Evolutionary conservation across 64 coral and sea anemone genomes (phyloP), one percentile per base, ranked within the genome.

Genomic region (Dendrophyllia cribrosa): DNA sequence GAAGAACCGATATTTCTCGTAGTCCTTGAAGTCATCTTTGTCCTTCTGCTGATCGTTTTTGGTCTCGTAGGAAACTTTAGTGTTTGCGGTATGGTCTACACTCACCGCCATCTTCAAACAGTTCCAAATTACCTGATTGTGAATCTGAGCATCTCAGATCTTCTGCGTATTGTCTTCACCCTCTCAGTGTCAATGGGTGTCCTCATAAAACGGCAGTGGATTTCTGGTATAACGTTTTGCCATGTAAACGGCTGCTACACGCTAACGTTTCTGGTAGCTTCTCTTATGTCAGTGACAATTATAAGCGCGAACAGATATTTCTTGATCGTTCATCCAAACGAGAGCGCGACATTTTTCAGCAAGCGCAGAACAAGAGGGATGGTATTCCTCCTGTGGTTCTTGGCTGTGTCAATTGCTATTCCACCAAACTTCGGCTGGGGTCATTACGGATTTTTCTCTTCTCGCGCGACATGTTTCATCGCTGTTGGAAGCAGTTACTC

Each of bases 221-320:
- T 94, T 20, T 89, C 64, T 23, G 82, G 72, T 46, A 75, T 81
- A 25, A 53, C 78, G 7, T 94, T 97, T 34, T 97, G 95, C 75
- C 84, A 67, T 87, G 66, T 94, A 21, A 97, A 94, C n/a, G 95
- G 95, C 2, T 97, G 89, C 58, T 97, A 97, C 58, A 97, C 95
- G 2, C 48, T 97, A 6, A 62, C 93, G 3, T 81, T 97, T 16
- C 58, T 97, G 0, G 86, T 92, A 3, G 86, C 79, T 0, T 97
- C 95, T 26, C 23, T 97, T 3, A 75, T 97, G 66, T 90, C 91
- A 15, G 91, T 97, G 15, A 94, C 95, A 34, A n/a, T 88, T 4
- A 97, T 97, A 26, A 97, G 91, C 21, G 66, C 90, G 10, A 97
- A 97, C 78, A 86, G 92, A 58, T 97, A 94, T 43, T 86, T 89